Conservation (phyloP, 2,888 invertebrate genomes). For the Standfussiana lucernea region DNA sequence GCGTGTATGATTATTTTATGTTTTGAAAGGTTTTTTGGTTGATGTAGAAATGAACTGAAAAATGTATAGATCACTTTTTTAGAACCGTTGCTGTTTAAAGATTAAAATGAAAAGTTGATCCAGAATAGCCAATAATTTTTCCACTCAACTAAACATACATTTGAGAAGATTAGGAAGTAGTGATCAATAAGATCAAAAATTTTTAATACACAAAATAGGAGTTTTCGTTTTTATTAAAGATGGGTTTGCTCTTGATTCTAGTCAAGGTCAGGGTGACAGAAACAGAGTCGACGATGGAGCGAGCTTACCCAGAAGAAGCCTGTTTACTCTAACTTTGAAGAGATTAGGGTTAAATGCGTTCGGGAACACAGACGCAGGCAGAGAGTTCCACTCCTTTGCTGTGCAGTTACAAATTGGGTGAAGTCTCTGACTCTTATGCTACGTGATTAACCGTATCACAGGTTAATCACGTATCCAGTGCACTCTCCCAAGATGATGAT, state of each 20-base stretch:
- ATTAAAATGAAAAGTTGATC: neutral
- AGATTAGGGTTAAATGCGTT: no score
- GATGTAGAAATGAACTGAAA: neutral
- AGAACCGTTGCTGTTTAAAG: neutral
- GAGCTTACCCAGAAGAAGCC: no score
- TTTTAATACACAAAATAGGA: neutral
- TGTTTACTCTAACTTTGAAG: no score
- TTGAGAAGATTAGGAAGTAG: neutral
- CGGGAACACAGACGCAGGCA: no score
- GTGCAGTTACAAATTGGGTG: neutral
- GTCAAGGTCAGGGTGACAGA: no score
- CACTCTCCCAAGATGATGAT: neutral
- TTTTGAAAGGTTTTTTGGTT: conserved; percentile 28
- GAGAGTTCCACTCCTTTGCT: no score
- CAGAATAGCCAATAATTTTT: neutral
- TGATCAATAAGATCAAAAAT: neutral
- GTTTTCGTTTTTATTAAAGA: no score
- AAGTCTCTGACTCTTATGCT: neutral
- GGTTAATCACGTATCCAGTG: neutral
- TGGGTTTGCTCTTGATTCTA: no score
- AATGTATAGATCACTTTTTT: neutral
- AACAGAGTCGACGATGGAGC: no score
- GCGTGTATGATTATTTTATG: conserved; percentile 41
- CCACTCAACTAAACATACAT: neutral
- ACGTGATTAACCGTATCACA: neutral